phyloP scores from a whole-genome alignment of 2,888 invertebrate genomes.

The Hirudinaria manillensis region DNA sequence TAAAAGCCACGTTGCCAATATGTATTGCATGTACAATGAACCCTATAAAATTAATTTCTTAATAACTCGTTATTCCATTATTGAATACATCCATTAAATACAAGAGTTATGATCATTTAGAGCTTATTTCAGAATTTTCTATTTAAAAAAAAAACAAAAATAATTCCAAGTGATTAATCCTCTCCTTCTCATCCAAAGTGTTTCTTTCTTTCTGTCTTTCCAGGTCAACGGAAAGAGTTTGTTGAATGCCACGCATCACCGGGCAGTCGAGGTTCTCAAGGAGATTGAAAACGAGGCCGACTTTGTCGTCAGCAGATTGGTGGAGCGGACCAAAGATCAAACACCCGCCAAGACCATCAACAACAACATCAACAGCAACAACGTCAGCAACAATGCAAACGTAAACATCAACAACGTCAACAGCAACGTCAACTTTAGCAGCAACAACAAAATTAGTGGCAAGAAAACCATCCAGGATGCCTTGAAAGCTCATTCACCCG shows the following conservation, averaged over 20 bases:
- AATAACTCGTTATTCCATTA: too few species aligned
- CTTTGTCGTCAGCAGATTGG: conserved; percentile 46
- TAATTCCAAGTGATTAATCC: background rate
- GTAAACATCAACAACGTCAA: background rate
- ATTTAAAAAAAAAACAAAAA: background rate
- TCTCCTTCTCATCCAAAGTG: background rate
- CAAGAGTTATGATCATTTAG: background rate
- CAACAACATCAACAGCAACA: background rate
- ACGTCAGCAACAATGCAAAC: background rate
- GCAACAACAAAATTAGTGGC: background rate
- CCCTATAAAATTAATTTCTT: too few species aligned
- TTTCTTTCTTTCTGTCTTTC: background rate
- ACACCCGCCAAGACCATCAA: background rate
- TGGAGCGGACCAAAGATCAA: background rate
- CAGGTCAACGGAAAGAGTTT: conserved; percentile 74
- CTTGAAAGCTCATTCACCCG: too few species aligned
- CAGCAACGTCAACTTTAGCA: background rate
- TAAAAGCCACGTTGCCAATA: too few species aligned
- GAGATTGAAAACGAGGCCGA: conserved; percentile 50
- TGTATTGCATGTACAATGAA: too few species aligned
- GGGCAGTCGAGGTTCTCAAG: conserved; percentile 64
- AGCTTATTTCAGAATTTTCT: background rate
- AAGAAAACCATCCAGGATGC: too few species aligned
- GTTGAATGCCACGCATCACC: conserved; percentile 83
- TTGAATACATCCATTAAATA: too few species aligned